A percentile compares a stretch with the other conserved stretches of the same genome.
Conservation (phyloP, 2,888 invertebrate genomes). For the Athalia cordata region DNA sequence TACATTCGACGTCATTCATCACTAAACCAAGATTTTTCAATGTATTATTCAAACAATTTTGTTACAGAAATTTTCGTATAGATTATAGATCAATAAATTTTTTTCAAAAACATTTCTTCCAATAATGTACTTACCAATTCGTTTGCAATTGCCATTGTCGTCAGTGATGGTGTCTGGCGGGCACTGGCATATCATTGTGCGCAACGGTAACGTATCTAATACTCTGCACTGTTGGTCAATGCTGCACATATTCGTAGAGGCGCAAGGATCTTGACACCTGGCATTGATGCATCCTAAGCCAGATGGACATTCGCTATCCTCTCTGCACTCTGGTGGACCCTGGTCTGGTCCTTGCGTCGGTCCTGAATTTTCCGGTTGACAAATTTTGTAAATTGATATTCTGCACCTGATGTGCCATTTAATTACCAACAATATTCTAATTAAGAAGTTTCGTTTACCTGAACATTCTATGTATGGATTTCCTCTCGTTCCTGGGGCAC, state of each 20-base stretch:
- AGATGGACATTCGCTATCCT: conserved; percentile 86
- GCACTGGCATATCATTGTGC: conserved; percentile 91
- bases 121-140: conserved; percentile 68
- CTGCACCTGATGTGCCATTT: background rate
- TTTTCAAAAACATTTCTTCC: background rate
- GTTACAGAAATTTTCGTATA: background rate
- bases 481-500: conserved; percentile 84
- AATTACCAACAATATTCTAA: background rate
- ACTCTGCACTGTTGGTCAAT: conserved; percentile 87
- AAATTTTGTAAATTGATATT: background rate
- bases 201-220: conserved; percentile 85
- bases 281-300: conserved; percentile 86
- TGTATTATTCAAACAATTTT: conserved; percentile 1
- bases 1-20: conserved; percentile 76
- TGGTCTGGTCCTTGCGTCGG: conserved; percentile 57
- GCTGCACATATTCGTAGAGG: conserved; percentile 82
- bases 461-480: conserved; percentile 85
- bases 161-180: conserved; percentile 87
- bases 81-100: background rate
- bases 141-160: conserved; percentile 82
- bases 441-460: conserved; percentile 69
- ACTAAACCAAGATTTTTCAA: conserved; percentile 44
- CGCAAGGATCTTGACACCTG: conserved; percentile 86
- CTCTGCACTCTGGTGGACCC: conserved; percentile 79
- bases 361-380: conserved; percentile 16